Conservation (phyloP, 2,888 invertebrate species). For the Autographa pulchrina region DNA sequence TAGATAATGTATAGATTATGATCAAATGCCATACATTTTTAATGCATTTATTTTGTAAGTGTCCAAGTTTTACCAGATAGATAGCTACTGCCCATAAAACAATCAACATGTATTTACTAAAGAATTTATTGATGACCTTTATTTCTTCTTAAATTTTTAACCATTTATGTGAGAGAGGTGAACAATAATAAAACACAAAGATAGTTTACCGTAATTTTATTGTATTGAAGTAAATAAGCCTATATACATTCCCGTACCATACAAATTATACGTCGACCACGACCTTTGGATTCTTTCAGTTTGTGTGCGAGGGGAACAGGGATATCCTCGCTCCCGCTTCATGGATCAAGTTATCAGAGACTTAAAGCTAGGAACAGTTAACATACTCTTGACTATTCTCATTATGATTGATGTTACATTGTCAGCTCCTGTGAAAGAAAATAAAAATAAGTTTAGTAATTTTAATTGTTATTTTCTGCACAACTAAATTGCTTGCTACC, state of each 20-base stretch:
- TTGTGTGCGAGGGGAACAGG: constrained; percentile 45
- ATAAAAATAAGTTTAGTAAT: constrained; percentile 16
- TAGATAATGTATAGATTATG: too few relatives aligned
- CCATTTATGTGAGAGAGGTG: constrained; percentile 8
- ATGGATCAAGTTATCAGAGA: constrained; percentile 58
- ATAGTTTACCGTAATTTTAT: constrained; percentile 65
- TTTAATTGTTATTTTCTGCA: too few relatives aligned
- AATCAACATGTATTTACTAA: too few relatives aligned
- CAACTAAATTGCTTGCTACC: too few relatives aligned
- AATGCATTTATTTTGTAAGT: too few relatives aligned
- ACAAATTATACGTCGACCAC: constrained; percentile 38
- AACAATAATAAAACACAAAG: constrained; percentile 41
- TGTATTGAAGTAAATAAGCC: constrained; percentile 73
- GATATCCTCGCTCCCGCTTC: constrained; percentile 29
- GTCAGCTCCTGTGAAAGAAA: constrained; percentile 87
- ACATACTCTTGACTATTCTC: constrained; percentile 68
- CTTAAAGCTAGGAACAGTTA: constrained; percentile 77
- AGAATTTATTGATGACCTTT: too few relatives aligned
- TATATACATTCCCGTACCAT: constrained; percentile 76
- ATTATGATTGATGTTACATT: constrained; percentile 80
- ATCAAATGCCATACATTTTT: too few relatives aligned
- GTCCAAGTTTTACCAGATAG: too few relatives aligned
- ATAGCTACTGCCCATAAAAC: too few relatives aligned
- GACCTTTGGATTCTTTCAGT: constrained; percentile 59
- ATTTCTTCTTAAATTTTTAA: too few relatives aligned